Conservation (phyloP, 2,113 vertebrate genomes). For the Zootoca vivipara region DNA sequence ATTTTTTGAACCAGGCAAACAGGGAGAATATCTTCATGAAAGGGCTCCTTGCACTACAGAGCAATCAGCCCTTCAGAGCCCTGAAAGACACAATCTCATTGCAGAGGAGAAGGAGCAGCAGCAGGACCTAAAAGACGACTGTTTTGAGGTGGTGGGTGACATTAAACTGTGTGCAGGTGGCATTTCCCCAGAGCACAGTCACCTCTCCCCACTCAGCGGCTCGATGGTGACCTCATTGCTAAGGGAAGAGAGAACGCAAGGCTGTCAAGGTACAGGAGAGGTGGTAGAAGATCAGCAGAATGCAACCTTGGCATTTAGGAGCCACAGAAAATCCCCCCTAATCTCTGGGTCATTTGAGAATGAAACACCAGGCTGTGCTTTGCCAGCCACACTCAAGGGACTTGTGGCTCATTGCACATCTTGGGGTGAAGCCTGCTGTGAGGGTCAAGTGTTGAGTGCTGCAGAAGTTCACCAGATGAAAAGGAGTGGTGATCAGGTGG, state of each 20-base stretch:
- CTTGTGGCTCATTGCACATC: not conserved
- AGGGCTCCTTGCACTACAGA: not conserved
- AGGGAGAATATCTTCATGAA: not conserved
- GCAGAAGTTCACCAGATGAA: not conserved
- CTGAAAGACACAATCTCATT: not conserved
- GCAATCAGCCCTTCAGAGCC: not conserved
- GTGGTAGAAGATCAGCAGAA: slow-evolving; percentile 57
- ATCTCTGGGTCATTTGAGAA: not conserved
- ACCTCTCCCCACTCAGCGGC: slow-evolving; percentile 48
- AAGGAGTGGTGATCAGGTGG: not conserved
- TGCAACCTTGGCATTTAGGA: slow-evolving; percentile 67
- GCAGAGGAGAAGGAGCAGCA: slow-evolving; percentile 32
- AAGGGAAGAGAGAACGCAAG: slow-evolving; percentile 42
- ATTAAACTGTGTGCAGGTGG: slow-evolving; percentile 53
- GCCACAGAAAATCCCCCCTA: slow-evolving; percentile 42
- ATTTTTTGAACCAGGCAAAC: not conserved
- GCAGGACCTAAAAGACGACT: slow-evolving; percentile 38
- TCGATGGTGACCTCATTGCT: slow-evolving; percentile 32
- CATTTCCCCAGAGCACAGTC: slow-evolving; percentile 34
- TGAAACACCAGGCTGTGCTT: not conserved
- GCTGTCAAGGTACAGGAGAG: slow-evolving; percentile 36
- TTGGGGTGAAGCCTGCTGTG: not conserved
- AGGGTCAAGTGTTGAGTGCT: not conserved
- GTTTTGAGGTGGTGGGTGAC: rapidly evolving
- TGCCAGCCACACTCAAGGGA: not conserved